A percentile compares a stretch with the other conserved stretches of the same genome.
Conservation (phyloP, 2,113 vertebrate genomes). For the Anas platyrhynchos region DNA sequence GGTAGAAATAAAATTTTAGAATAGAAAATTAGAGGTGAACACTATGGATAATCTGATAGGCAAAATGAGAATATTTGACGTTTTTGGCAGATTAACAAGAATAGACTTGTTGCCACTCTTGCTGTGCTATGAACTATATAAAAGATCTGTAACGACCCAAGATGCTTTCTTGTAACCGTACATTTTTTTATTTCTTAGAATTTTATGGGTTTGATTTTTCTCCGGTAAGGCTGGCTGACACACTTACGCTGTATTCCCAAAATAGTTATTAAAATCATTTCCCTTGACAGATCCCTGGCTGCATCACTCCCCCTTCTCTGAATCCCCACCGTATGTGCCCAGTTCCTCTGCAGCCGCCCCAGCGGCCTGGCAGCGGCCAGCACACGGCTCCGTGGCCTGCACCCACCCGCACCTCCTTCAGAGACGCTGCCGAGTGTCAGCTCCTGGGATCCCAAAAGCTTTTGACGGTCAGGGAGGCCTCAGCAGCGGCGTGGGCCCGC, state of each 20-base stretch:
- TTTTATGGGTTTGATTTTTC: not conserved
- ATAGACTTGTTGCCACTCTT: not conserved
- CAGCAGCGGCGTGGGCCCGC: not conserved
- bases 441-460: not conserved
- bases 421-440: not conserved
- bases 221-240: not conserved
- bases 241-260: slow-evolving; percentile 36
- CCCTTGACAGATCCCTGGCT: slow-evolving; percentile 46
- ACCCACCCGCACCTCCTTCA: not conserved
- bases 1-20: not conserved
- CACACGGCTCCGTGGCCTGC: accelerated
- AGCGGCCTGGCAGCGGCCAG: accelerated
- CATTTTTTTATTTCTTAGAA: not conserved
- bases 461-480: not conserved
- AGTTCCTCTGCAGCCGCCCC: not conserved
- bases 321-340: not conserved
- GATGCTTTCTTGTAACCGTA: not conserved
- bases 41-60: not conserved
- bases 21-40: not conserved
- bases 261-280: slow-evolving; percentile 51
- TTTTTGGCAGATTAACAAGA: not conserved
- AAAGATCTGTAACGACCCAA: not conserved
- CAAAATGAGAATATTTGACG: not conserved
- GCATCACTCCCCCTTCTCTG: slow-evolving; percentile 3
- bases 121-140: not conserved